Conservation (phyloP, 2,888 invertebrate species). For the Allophyes oxyacanthae region DNA sequence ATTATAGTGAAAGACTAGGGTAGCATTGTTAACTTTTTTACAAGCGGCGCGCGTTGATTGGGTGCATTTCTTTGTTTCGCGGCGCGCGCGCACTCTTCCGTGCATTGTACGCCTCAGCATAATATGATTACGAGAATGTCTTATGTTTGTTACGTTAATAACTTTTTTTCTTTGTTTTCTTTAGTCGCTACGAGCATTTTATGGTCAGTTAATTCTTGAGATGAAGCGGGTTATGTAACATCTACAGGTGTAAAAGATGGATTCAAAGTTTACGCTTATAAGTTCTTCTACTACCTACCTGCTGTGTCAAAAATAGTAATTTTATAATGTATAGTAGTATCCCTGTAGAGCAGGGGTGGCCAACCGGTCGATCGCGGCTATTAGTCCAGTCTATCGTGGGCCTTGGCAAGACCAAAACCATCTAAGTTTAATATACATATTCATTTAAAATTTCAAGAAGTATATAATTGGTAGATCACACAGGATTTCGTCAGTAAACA, state of each 20-base stretch:
- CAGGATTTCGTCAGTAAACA: too few relatives aligned
- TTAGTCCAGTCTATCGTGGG: too few relatives aligned
- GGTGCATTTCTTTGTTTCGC: constrained; percentile 60
- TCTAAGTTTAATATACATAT: too few relatives aligned
- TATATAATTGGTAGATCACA: too few relatives aligned
- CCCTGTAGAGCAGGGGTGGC: too few relatives aligned
- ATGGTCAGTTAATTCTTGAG: constrained; percentile 50
- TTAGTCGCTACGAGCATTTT: constrained; percentile 40
- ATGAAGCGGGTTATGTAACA: constrained; percentile 38
- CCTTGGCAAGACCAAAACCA: too few relatives aligned
- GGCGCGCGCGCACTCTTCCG: constrained; percentile 72
- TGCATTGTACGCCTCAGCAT: constrained; percentile 70
- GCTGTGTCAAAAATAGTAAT: background rate
- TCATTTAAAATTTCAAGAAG: too few relatives aligned
- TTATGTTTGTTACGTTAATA: constrained; percentile 54
- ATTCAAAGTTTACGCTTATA: background rate
- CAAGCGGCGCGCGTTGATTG: constrained; percentile 61
- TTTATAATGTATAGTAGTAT: too few relatives aligned
- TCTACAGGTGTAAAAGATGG: constrained; percentile 10
- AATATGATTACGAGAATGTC: constrained; percentile 60
- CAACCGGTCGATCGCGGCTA: too few relatives aligned
- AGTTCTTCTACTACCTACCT: background rate
- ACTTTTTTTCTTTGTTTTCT: constrained; percentile 49
- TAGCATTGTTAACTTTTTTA: constrained; percentile 76
- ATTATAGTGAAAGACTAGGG: constrained; percentile 81